A percentile compares a stretch with the other conserved stretches of the same genome.
Evolutionary conservation across 2,888 invertebrate species (phyloP).

Genomic region (Athalia circularis): DNA sequence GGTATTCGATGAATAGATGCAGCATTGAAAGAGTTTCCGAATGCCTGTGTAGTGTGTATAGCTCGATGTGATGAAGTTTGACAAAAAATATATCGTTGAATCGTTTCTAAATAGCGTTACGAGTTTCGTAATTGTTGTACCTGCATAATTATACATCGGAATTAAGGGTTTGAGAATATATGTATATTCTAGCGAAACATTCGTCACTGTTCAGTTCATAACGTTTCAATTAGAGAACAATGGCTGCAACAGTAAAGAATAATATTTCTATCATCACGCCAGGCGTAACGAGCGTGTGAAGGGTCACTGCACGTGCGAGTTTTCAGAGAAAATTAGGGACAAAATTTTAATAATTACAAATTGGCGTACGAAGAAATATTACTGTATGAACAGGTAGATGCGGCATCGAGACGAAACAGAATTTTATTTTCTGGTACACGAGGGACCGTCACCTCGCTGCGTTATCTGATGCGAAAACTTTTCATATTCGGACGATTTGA

Average conservation of each 20-base stretch:
- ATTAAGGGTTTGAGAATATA: not conserved
- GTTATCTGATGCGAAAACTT: slow-evolving; percentile 22
- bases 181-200: slow-evolving; percentile 1
- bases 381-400: no score
- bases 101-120: not conserved
- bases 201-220: slow-evolving; percentile 18
- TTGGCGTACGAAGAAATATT: no score
- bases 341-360: no score
- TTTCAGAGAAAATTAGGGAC: no score
- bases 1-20: no score
- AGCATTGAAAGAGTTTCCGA: not conserved
- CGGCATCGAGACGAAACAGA: no score
- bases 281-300: no score
- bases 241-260: no score
- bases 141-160: not conserved
- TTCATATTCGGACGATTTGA: slow-evolving; percentile 25
- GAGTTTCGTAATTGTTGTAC: not conserved
- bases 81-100: slow-evolving; percentile 1
- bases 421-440: not conserved
- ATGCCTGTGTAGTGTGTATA: not conserved
- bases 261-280: no score
- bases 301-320: no score
- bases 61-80: not conserved
- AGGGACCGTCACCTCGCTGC: not conserved
- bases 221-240: slow-evolving; percentile 11